These are phyloP conservation scores for Rynchops niger DNA, from an alignment of 2,113 vertebrate species.

Conservation along the genomic window DNA sequence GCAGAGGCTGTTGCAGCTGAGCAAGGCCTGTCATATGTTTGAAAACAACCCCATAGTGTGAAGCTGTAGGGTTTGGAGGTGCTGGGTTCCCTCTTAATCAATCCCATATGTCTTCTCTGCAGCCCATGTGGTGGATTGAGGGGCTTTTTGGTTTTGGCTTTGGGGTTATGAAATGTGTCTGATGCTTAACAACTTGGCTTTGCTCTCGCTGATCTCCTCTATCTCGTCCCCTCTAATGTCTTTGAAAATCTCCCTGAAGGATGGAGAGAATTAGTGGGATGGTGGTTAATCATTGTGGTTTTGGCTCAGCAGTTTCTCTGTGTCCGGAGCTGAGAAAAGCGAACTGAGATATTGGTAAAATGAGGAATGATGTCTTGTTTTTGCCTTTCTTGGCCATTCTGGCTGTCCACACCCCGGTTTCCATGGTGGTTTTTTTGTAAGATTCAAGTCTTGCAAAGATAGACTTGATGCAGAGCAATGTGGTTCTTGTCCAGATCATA, in stretches of 20 bases:
- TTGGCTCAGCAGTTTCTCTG: not conserved
- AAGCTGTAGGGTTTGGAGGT: not conserved
- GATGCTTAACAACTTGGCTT: not conserved
- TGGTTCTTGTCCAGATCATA: not conserved
- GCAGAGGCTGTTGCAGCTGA: not conserved
- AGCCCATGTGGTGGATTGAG: fast-evolving
- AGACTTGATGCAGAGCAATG: not conserved
- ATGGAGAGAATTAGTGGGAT: not conserved
- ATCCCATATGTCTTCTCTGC: not conserved
- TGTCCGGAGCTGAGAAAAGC: not conserved
- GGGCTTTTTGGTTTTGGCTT: not conserved
- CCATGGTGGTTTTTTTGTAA: not conserved
- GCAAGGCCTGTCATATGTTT: not conserved
- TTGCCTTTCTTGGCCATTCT: not conserved
- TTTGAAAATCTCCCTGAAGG: not conserved
- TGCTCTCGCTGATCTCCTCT: not conserved
- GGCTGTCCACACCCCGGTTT: not conserved
- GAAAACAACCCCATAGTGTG: not conserved
- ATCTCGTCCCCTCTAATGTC: not conserved
- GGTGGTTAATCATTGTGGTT: not conserved
- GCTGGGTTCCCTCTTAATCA: not conserved
- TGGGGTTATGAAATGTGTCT: not conserved
- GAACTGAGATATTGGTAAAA: not conserved
- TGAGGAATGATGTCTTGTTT: not conserved
- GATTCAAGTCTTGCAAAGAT: not conserved